phyloP scores from a whole-genome alignment of 1,140 invertebrate genomes.

The Rhagoletis zephyria region DNA sequence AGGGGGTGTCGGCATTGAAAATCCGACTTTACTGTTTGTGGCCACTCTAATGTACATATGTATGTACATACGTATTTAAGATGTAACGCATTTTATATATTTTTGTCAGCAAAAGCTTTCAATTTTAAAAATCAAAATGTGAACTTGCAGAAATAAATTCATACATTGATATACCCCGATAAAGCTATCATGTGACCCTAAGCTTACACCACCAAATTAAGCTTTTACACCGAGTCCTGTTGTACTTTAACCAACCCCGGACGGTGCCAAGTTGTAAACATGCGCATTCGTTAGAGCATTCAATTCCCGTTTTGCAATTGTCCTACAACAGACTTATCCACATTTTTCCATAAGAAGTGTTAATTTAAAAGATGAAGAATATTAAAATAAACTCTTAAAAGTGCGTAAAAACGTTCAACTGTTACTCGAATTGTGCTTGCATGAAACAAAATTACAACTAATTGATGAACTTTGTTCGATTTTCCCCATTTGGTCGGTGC shows the following conservation, averaged over 20 bases:
- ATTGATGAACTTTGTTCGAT: neutral
- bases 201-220: conserved; percentile 35
- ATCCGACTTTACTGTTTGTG: no score
- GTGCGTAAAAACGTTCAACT: neutral
- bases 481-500: neutral
- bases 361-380: conserved; percentile 30
- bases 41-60: no score
- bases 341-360: conserved; percentile 29
- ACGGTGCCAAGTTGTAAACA: conserved; percentile 45
- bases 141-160: conserved; percentile 12
- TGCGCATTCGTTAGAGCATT: conserved; percentile 30
- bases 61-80: neutral
- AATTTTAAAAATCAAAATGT: neutral
- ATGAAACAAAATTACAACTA: neutral
- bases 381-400: conserved; percentile 26
- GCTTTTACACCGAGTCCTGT: conserved; percentile 37
- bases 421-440: neutral
- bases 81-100: neutral
- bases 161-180: conserved; percentile 10
- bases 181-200: conserved; percentile 44
- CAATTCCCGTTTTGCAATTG: conserved; percentile 34
- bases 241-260: conserved; percentile 36
- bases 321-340: conserved; percentile 45
- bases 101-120: conserved; percentile 9
- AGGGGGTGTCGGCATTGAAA: no score